These are phyloP conservation scores for Echiichthys vipera DNA, from an alignment of 2,797 vertebrate genomes.

Conservation along the genomic window DNA sequence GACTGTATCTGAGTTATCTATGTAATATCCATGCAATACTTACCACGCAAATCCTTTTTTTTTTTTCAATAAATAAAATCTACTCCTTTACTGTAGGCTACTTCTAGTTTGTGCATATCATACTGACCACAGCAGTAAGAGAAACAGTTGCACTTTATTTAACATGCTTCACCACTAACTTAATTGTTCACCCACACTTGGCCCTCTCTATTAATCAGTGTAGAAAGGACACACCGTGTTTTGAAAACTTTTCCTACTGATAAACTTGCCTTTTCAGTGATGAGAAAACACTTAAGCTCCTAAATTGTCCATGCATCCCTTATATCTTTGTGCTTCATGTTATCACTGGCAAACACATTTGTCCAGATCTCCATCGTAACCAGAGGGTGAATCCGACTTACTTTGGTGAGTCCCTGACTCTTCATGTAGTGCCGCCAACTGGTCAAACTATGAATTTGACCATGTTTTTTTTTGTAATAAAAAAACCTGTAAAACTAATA, in stretches of 20 bases:
- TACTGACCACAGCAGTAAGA: conserved; percentile 32
- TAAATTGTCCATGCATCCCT: conserved; percentile 11
- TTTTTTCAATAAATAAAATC: neutral
- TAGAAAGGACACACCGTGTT: neutral
- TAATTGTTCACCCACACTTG: conserved; percentile 44
- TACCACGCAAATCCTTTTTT: neutral
- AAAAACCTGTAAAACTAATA: neutral
- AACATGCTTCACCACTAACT: conserved; percentile 47
- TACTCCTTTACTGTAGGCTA: neutral
- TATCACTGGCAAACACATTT: neutral
- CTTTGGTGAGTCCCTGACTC: neutral
- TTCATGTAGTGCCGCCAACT: neutral
- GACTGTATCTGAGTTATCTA: neutral
- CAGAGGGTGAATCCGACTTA: neutral
- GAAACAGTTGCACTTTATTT: conserved; percentile 3
- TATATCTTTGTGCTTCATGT: neutral
- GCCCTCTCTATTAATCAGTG: neutral
- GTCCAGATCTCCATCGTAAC: neutral
- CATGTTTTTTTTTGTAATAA: neutral
- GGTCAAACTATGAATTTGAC: neutral
- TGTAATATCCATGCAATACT: neutral
- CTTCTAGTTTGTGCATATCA: neutral
- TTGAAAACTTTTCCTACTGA: neutral
- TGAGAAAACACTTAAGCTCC: neutral
- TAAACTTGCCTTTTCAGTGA: neutral